Conservation (phyloP, 2,888 invertebrate species). For the Dorcus parallelipipedus region DNA sequence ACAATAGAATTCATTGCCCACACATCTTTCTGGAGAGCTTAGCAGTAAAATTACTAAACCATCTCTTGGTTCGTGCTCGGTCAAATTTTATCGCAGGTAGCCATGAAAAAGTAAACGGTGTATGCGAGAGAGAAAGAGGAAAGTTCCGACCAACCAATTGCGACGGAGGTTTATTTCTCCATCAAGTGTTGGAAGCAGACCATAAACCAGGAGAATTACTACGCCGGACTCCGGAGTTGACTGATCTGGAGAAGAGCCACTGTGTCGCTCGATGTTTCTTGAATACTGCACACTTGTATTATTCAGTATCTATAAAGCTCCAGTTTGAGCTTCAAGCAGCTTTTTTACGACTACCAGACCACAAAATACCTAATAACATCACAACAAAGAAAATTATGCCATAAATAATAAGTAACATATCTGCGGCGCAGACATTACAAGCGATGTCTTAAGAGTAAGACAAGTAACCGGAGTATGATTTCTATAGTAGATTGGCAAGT, state of each 20-base stretch:
- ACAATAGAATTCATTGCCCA: constrained; percentile 19
- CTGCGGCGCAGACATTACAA: no score
- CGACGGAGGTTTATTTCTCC: constrained; percentile 25
- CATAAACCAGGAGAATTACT: constrained; percentile 22
- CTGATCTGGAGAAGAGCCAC: background rate
- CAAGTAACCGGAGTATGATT: no score
- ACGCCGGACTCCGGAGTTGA: constrained; percentile 6
- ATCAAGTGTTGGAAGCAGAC: constrained; percentile 24
- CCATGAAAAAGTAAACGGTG: constrained; percentile 18
- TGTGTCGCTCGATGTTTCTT: background rate
- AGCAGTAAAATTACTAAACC: constrained; percentile 24
- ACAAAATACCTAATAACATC: no score
- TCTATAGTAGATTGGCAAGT: no score
- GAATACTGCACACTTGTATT: background rate
- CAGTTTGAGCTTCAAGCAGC: no score
- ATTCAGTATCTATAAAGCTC: no score
- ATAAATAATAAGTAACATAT: no score
- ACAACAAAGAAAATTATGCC: no score
- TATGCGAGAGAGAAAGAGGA: constrained; percentile 6
- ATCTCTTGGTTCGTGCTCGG: constrained; percentile 22
- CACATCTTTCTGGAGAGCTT: constrained; percentile 21
- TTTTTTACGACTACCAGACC: no score
- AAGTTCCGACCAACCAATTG: constrained; percentile 27
- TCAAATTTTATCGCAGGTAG: constrained; percentile 24
- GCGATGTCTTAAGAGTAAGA: no score